A percentile compares a stretch with the other conserved stretches of the same genome.
These are phyloP conservation scores for Drosophila chauvacae DNA, from an alignment of 1,140 invertebrate genomes.

Conservation along the genomic window DNA sequence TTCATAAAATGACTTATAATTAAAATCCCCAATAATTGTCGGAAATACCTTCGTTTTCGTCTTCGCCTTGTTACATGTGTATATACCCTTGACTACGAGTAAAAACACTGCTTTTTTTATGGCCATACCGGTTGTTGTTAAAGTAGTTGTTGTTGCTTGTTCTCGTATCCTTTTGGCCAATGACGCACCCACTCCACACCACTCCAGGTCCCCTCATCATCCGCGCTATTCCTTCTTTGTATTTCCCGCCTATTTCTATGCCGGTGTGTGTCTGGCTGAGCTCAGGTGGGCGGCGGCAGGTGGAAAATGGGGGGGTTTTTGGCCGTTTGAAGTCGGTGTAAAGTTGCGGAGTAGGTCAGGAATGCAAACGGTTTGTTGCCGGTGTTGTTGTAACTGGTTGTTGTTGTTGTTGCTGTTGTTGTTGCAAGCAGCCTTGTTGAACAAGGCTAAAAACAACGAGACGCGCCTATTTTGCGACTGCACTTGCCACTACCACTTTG, in stretches of 20 bases:
- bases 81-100: slow-evolving; percentile 18
- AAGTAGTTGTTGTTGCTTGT: slow-evolving; percentile 34
- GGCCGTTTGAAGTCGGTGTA: slow-evolving; percentile 56
- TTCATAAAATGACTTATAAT: not conserved
- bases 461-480: slow-evolving; percentile 67
- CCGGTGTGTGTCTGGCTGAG: slow-evolving; percentile 38
- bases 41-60: not conserved
- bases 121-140: slow-evolving; percentile 39
- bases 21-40: not conserved
- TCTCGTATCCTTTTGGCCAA: slow-evolving; percentile 69
- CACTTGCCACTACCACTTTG: slow-evolving; percentile 50
- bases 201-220: not conserved
- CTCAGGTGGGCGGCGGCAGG: slow-evolving; percentile 29
- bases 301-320: slow-evolving; percentile 23
- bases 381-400: slow-evolving; percentile 31
- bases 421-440: slow-evolving; percentile 57
- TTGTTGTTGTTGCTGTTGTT: slow-evolving; percentile 35
- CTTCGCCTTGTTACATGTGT: not conserved
- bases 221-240: slow-evolving; percentile 31
- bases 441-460: slow-evolving; percentile 69
- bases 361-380: slow-evolving; percentile 66
- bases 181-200: slow-evolving; percentile 37
- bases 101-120: slow-evolving; percentile 53
- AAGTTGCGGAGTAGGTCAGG: slow-evolving; percentile 77
- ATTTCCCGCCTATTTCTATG: slow-evolving; percentile 48